Evolutionary conservation across 2,797 vertebrate species (phyloP).

Genomic region (Hypotaenidia philippensis): DNA sequence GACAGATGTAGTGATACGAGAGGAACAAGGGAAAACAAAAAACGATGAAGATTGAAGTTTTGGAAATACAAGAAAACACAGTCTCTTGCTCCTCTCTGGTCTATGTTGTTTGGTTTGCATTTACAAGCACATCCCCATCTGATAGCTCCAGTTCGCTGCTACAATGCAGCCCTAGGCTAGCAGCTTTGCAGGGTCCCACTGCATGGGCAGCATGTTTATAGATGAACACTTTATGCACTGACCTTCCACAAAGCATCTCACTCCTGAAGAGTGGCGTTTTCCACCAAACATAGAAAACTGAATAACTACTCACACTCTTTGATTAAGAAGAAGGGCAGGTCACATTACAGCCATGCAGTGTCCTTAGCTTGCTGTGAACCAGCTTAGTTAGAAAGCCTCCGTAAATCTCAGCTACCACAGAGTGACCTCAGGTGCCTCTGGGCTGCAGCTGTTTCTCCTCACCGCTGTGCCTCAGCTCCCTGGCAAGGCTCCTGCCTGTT

Average conservation of each 20-base stretch:
- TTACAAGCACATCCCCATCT: neutral
- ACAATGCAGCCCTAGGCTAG: neutral
- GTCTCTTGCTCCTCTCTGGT: neutral
- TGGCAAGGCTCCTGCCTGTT: neutral
- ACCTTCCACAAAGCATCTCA: neutral
- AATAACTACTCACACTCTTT: neutral
- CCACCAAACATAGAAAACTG: neutral
- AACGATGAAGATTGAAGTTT: neutral
- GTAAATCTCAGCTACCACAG: neutral
- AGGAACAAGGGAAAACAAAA: neutral
- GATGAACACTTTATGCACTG: neutral
- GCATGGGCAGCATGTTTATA: neutral
- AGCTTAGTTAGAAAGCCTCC: neutral
- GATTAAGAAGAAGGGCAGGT: conserved; percentile 17
- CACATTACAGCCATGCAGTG: neutral
- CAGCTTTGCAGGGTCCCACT: neutral
- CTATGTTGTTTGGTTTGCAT: neutral
- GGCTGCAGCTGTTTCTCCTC: conserved; percentile 1
- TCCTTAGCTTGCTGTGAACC: neutral
- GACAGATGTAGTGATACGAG: neutral
- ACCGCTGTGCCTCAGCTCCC: neutral
- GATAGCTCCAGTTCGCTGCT: neutral
- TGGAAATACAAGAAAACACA: neutral
- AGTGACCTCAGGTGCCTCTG: conserved; percentile 45
- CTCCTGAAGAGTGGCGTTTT: neutral